Base-by-base conservation (phyloP, 2,797 vertebrate species). In the Sebastes hubbsi region DNA sequence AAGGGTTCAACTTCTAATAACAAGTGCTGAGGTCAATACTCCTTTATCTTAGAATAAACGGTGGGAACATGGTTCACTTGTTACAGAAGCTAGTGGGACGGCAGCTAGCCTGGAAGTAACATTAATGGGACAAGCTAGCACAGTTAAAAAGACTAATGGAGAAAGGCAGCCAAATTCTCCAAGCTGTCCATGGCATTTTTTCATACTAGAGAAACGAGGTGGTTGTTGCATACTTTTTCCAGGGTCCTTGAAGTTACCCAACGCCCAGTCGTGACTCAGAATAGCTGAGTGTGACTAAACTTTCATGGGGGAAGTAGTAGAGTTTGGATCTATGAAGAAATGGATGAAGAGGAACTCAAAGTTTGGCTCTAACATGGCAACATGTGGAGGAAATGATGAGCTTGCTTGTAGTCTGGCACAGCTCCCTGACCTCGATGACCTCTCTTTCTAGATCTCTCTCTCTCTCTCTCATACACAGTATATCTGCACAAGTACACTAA, bases 191-290 rank as follows among this genome's bases (percentile, higher is more conserved):
- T 24, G 3, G 7, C 32, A 12, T 38, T 36, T 64, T 56, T 30
- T 62, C 42, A 78, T 14, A 25, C 61, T 25, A 11, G 6, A 80
- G 25, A 63, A 67, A 78, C 29, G 0, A 63, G 52, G 25, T n/a
- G 29, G 3, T 34, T 64, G 4, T 52, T 77, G 62, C 49, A 30
- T 10, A 7, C 12, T 66, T 85, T 87, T 88, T 75, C 52, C 66
- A 77, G 16, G 24, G 32, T 65, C 30, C 52, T 52, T 67, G 52
- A 67, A 42, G 61, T 34, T 54, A 20, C 61, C 49, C 61, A 72
- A 63, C 29, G 2, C 75, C 75, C 52, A 60, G 46, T 27, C 4
- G 16, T 84, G 88, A 83, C 67, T 89, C 85, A 86, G 27, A 64
- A 30, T 0, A 18, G 7, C 38, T 25, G 56, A n/a, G 63, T 64